Percentiles rank a stretch among this genome's conserved stretches.
Evolutionary conservation across 2,888 invertebrate species (phyloP).

Genomic region (Notocelia uddmanniana): DNA sequence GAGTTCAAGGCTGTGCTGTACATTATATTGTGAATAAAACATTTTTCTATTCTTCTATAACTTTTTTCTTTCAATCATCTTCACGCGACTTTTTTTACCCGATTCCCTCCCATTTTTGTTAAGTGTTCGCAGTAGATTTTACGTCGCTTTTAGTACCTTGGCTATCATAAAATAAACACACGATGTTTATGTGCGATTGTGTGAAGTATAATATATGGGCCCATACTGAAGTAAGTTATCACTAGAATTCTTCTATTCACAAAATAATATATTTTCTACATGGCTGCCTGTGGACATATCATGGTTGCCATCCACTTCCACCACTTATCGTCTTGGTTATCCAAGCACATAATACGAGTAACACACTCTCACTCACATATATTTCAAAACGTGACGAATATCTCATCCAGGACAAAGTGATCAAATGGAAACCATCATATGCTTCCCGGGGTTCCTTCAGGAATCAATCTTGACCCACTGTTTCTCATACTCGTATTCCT

Average conservation of each 20-base stretch:
- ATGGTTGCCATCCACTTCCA: too few relatives aligned
- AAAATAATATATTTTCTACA: background rate
- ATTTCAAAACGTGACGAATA: too few relatives aligned
- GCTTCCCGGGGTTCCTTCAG: background rate
- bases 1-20: background rate
- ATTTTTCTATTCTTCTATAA: background rate
- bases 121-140: background rate
- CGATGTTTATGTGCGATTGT: constrained; percentile 4
- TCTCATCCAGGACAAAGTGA: too few relatives aligned
- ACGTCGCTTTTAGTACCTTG: background rate
- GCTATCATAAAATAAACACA: constrained; percentile 6
- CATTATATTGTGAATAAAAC: background rate
- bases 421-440: too few relatives aligned
- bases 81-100: background rate
- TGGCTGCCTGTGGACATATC: too few relatives aligned
- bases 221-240: background rate
- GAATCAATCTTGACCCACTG: background rate
- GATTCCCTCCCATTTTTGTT: background rate
- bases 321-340: too few relatives aligned
- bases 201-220: background rate
- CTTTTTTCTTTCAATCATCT: background rate
- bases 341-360: too few relatives aligned
- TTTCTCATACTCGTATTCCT: background rate
- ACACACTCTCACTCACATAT: too few relatives aligned
- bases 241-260: background rate